phyloP scores from a whole-genome alignment of 2,888 invertebrate genomes.

The Cosmopolites sordidus region DNA sequence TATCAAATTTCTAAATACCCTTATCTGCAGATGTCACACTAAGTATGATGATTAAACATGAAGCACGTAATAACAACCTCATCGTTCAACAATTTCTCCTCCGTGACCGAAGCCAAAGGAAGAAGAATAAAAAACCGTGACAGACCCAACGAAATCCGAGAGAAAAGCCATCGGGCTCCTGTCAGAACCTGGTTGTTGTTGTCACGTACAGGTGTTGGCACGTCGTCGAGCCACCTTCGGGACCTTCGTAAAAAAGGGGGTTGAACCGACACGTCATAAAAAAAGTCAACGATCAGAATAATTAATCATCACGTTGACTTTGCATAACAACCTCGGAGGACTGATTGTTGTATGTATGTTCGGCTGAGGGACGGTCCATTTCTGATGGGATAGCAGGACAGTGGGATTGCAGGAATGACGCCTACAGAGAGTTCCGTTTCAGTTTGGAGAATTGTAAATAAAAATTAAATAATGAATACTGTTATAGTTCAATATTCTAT shows the following conservation, averaged over 20 bases:
- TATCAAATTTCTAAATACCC: too few species aligned
- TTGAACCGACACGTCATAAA: constrained; percentile 22
- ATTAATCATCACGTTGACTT: constrained; percentile 27
- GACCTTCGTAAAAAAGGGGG: constrained; percentile 20
- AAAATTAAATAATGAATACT: too few species aligned
- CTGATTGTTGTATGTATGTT: constrained; percentile 25
- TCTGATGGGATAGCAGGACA: constrained; percentile 13
- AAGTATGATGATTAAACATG: too few species aligned
- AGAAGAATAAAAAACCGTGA: too few species aligned
- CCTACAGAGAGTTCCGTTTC: constrained; percentile 3
- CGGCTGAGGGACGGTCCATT: constrained; percentile 13
- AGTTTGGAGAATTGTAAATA: too few species aligned
- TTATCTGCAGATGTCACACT: too few species aligned
- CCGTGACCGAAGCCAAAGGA: too few species aligned
- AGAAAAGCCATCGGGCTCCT: too few species aligned
- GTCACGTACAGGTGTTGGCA: constrained; percentile 26
- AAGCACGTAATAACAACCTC: too few species aligned
- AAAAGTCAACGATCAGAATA: constrained; percentile 22
- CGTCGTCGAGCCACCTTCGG: constrained; percentile 10
- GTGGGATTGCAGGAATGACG: constrained; percentile 5
- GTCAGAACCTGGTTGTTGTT: constrained; percentile 6
- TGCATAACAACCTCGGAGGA: constrained; percentile 23
- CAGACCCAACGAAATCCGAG: too few species aligned
- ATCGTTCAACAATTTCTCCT: too few species aligned
- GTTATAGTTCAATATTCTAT: too few species aligned